Base-by-base conservation (phyloP, 1,140 invertebrate species). In the Sinella curviseta region DNA sequence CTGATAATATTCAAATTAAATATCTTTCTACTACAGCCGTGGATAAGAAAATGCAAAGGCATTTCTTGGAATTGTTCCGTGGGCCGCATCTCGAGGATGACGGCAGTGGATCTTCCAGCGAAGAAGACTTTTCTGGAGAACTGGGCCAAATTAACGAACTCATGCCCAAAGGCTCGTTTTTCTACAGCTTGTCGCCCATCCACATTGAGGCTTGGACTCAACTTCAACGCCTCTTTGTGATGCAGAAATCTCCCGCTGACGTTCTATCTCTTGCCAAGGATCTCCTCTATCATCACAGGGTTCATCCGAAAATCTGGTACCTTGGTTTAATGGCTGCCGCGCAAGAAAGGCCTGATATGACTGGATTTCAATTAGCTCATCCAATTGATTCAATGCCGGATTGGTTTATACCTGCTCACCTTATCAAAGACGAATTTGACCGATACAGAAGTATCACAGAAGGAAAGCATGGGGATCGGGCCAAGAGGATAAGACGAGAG, bases 301-400 rank as follows among this genome's bases (percentile, higher is more conserved):
- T 75, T 54, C 34, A 75, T 48, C 74, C 74, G 1, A 75, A 75
- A 26, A 16, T 75, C 39, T 75, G 74, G 74, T 75, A 75, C 28
- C 24, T 75, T 2, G 74, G 20, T 54, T 30, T 75, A 20, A 26
- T 75, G 1, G 74, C 35, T 26, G 74, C 74, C 8, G 34, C 74
- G 4, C 14, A 8, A 12, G 74, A 75, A 26, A 14, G 74, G 2
- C 74, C 74, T 75, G 74, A 75, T 26, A 75, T 75, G 74, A 26
- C 24, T 8, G 74, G 74, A 14, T 36, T 75, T 20, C 8, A 31
- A 48, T 14, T 75, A 24, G 34, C 74, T 3, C 74, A 75, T 48
- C 74, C 74, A 4, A 1, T 75, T 3, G 74, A 75, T 24, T 31
- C 74, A 8, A 30, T 75, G 4, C 74, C 74, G 28, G 74, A 75